Evolutionary conservation across 1,140 invertebrate genomes (phyloP), one percentile per base, ranked within the genome.

Genomic region (Ceratosolen fusciceps): DNA sequence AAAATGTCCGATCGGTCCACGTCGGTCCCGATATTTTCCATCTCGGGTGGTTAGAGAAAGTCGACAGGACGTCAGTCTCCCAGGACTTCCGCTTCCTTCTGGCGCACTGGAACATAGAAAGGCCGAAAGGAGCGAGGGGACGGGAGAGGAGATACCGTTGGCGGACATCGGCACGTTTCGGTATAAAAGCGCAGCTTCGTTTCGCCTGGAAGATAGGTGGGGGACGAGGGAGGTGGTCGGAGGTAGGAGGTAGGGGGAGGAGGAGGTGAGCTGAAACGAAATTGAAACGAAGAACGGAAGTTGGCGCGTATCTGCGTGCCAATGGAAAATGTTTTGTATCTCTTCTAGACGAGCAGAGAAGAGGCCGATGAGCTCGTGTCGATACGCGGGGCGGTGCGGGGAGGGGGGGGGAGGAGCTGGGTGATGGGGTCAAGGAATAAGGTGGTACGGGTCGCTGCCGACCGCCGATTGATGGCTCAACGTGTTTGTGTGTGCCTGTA

Each of bases 321-420:
- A 84, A 84, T 85, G 85, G 85, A 84, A 85, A 85, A 85, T 84
- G 83, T 84, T 85, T 84, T 80, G 82, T 84, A 83, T 85, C 83
- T 84, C 84, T 83, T 84, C 77, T 76, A 74, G 79, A 79, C 74
- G 76, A 39, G 16, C 75, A 37, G 74, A 49, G 78, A 70, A 54
- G 43, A 49, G 39, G 39, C 26, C 34, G 31, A 24, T 29, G 81
- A 65, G 72, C n/a, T n/a, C n/a, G n/a, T n/a, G n/a, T n/a, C n/a
- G n/a, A n/a, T n/a, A n/a, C n/a, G n/a, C n/a, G n/a, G n/a, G n/a
- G n/a, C n/a, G n/a, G n/a, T n/a, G n/a, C n/a, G n/a, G n/a, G n/a
- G n/a, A 74, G 21, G 60, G 43, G 47, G 26, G 47, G 24, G 26
- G 73, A 77, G 29, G 56, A 19, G 34, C 12, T 47, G 24, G 37